Percentiles rank a stretch among this genome's conserved stretches.
phyloP scores from a whole-genome alignment of 53 echinoderm and acorn worm species.

The Echinometra lucunter region DNA sequence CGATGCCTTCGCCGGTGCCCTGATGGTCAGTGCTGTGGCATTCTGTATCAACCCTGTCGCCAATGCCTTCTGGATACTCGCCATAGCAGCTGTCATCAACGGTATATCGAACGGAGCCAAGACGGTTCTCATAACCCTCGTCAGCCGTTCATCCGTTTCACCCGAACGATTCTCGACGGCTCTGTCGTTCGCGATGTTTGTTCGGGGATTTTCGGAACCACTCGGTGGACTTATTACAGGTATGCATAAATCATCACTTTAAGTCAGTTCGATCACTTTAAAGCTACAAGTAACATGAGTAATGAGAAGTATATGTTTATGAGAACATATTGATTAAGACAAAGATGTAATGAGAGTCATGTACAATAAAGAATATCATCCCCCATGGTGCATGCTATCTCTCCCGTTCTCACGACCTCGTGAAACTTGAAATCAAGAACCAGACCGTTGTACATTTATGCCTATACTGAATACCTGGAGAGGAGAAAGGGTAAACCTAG shows the following conservation, averaged over 20 bases:
- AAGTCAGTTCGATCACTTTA: too few species aligned
- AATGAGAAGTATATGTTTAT: background rate
- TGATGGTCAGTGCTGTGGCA: conserved; percentile 30
- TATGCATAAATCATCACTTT: background rate
- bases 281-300: background rate
- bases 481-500: too few species aligned
- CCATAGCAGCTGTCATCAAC: conserved; percentile 37
- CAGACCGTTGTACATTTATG: too few species aligned
- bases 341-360: background rate
- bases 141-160: conserved; percentile 47
- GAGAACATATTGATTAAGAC: background rate
- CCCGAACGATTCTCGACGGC: conserved; percentile 58
- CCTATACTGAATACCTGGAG: too few species aligned
- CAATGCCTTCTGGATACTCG: conserved; percentile 34
- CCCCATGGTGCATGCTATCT: background rate
- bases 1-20: conserved; percentile 25
- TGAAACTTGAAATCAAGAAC: too few species aligned
- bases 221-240: conserved; percentile 59
- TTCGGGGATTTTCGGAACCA: conserved; percentile 64
- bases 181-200: conserved; percentile 62
- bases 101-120: conserved; percentile 61
- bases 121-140: conserved; percentile 58
- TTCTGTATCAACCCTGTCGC: conserved; percentile 50
- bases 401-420: too few species aligned
- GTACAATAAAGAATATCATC: too few species aligned